Base-by-base conservation (phyloP, 2,113 vertebrate genomes). In the Chionomys nivalis region DNA sequence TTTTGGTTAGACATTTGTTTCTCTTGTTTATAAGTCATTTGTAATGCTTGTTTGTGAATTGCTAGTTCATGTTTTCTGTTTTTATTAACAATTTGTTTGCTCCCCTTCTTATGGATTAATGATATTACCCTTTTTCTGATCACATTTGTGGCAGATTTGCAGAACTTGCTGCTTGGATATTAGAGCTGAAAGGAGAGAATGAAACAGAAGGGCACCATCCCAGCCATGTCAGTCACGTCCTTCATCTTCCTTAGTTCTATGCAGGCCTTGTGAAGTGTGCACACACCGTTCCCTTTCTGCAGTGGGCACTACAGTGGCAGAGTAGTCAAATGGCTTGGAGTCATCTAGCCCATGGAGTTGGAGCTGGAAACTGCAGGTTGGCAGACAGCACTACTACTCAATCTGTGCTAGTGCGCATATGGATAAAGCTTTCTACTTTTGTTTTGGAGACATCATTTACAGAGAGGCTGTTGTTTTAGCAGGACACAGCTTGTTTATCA, bases 1-100 rank as follows among this genome's bases (percentile, higher is more conserved):
- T 68, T 94, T 94, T 78, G 68, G 75, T 94, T 47, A 97, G 23
- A 95, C 28, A 87, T 89, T 96, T 96, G 49, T 65, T 96, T 96
- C 94, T 93, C 66, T 97, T 93, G 24, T 77, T 93, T 85, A 78
- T 87, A 91, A 78, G 19, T 68, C 36, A 79, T 89, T 96, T 94
- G 87, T 90, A 44, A 36, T 91, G 19, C 65, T 58, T 79, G 36
- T 79, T 95, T 94, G 19, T 95, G 73, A 96, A 97, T 93, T 89
- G 21, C 91, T 91, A 89, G 61, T 89, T 94, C 19, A 14, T 82
- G 47, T 65, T 86, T 86, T 94, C 10, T 78, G 49, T 88, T 89
- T 96, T 93, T 87, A 68, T 87, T 52, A 75, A 76, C 91, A 90
- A 79, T 86, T 88, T 90, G 4, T 89, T 78, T 73, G 49, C 78